phyloP scores from a whole-genome alignment of 1,140 invertebrate genomes.

The Lordiphosa collinella region DNA sequence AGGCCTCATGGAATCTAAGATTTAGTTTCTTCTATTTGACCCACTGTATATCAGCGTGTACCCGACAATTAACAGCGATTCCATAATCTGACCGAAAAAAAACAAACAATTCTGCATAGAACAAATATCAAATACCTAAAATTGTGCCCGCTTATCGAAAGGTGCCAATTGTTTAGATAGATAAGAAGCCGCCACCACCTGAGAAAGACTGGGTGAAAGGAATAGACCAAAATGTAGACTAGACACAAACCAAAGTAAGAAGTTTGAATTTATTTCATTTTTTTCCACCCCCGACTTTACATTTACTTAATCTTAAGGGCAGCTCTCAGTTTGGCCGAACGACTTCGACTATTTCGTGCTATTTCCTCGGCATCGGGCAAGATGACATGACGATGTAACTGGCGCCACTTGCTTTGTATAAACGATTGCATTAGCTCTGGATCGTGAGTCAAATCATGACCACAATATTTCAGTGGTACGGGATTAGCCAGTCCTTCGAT shows the following conservation, averaged over 20 bases:
- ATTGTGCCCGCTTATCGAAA: conserved; percentile 40
- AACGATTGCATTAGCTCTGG: conserved; percentile 83
- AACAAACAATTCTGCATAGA: conserved; percentile 29
- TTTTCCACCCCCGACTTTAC: neutral
- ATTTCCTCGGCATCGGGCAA: conserved; percentile 87
- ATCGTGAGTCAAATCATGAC: conserved; percentile 81
- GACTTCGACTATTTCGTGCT: conserved; percentile 88
- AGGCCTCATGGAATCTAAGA: too few species aligned
- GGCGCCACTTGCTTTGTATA: conserved; percentile 86
- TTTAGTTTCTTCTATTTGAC: too few species aligned
- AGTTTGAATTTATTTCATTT: conserved; percentile 10
- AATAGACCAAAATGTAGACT: conserved; percentile 14
- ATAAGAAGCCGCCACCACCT: conserved; percentile 25
- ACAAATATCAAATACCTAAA: conserved; percentile 24
- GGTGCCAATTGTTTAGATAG: conserved; percentile 53
- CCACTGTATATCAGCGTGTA: conserved; percentile 29
- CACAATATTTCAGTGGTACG: conserved; percentile 84
- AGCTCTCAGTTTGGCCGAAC: conserved; percentile 93
- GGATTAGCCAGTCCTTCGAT: conserved; percentile 84
- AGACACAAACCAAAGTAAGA: conserved; percentile 16
- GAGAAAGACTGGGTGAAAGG: neutral
- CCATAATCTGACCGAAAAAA: conserved; percentile 54
- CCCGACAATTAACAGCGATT: conserved; percentile 36
- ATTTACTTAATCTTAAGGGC: conserved; percentile 84
- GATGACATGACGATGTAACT: conserved; percentile 90